Percentiles rank a stretch among this genome's conserved stretches.
Evolutionary conservation across 2,888 invertebrate genomes (phyloP).

Genomic region (Trichacis sp.): DNA sequence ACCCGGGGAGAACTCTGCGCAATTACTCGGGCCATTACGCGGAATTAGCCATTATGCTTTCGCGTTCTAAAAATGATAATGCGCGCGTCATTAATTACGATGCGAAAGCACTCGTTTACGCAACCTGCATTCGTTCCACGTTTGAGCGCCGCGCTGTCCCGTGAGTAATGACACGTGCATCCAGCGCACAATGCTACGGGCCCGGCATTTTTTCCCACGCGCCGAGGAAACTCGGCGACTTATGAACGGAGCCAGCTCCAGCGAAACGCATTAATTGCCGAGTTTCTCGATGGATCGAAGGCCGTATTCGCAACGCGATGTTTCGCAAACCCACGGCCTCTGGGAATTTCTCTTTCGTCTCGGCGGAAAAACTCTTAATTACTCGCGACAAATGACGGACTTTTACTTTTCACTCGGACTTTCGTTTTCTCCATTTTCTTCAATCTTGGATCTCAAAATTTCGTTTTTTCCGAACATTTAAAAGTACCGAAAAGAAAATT

Average conservation of each 20-base stretch:
- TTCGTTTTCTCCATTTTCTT: background rate
- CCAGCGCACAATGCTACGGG: constrained; percentile 7
- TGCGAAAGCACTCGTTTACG: constrained; percentile 18
- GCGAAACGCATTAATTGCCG: constrained; percentile 26
- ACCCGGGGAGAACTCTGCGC: too few species aligned
- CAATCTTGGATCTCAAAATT: too few species aligned
- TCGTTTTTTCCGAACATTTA: too few species aligned
- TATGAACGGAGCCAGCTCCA: background rate
- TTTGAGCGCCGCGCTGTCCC: background rate
- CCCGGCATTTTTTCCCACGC: constrained; percentile 23
- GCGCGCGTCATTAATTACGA: constrained; percentile 20
- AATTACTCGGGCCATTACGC: constrained; percentile 8
- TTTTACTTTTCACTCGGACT: background rate
- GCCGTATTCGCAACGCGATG: constrained; percentile 20
- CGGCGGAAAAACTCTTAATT: constrained; percentile 25
- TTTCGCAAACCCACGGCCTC: constrained; percentile 20
- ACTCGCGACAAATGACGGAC: constrained; percentile 13
- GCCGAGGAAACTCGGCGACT: constrained; percentile 4
- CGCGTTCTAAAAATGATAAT: constrained; percentile 6
- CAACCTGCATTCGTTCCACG: constrained; percentile 8
- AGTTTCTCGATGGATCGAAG: constrained; percentile 13
- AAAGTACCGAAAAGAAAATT: too few species aligned
- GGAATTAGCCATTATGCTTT: constrained; percentile 6
- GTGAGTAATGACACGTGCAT: constrained; percentile 15
- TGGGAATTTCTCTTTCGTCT: constrained; percentile 8